A percentile compares a stretch with the other conserved stretches of the same genome.
These are phyloP conservation scores for Synanthedon myopaeformis DNA, from an alignment of 2,888 invertebrate genomes.

Conservation along the genomic window DNA sequence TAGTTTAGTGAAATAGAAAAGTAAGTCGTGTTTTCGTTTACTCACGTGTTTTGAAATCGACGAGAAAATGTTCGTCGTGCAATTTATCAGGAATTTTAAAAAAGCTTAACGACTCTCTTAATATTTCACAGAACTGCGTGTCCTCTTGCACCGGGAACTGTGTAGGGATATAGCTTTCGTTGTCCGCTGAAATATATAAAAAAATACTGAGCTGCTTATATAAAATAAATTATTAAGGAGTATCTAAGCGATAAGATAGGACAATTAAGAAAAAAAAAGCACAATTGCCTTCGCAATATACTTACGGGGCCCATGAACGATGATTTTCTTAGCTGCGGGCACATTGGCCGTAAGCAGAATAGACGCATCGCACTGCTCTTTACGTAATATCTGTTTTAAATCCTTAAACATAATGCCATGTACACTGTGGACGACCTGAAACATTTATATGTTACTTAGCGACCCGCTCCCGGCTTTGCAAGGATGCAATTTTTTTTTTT, in stretches of 20 bases:
- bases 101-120: conserved; percentile 96
- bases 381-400: conserved; percentile 96
- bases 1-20: not conserved
- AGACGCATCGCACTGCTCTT: conserved; percentile 99
- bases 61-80: conserved; percentile 92
- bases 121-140: conserved; percentile 93
- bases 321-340: conserved; percentile 98
- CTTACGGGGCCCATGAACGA: conserved; percentile 87
- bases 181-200: conserved; percentile 71
- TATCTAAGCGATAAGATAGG: too few relatives aligned
- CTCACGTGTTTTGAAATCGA: conserved; percentile 98
- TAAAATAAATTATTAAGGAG: too few relatives aligned
- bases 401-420: conserved; percentile 99
- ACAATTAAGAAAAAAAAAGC: too few relatives aligned
- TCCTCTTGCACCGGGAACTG: conserved; percentile 99
- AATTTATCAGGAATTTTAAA: conserved; percentile 94
- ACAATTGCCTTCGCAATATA: not conserved
- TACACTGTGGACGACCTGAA: conserved; percentile 94
- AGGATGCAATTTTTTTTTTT: too few relatives aligned
- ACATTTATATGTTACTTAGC: conserved; percentile 6
- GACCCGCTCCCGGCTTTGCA: too few relatives aligned
- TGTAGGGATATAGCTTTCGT: conserved; percentile 95
- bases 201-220: not conserved
- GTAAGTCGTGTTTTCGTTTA: conserved; percentile 7
- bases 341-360: conserved; percentile 98